phyloP scores from a whole-genome alignment of 2,888 invertebrate species.

The Nomada fucata region DNA sequence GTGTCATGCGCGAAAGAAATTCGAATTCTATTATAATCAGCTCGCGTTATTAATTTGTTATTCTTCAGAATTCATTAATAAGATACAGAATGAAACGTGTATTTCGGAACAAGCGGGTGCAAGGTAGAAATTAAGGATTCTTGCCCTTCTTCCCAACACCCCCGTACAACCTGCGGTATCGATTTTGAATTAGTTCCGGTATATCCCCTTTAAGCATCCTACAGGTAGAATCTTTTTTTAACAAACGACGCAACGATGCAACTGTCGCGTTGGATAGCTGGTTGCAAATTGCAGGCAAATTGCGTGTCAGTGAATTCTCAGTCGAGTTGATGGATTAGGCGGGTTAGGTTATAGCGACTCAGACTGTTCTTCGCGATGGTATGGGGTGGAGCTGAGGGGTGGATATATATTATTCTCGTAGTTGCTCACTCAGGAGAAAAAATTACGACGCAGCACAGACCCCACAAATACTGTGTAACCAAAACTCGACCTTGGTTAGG shows the following conservation, averaged over 20 bases:
- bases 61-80: no score
- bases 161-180: slow-evolving; percentile 22
- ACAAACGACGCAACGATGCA: slow-evolving; percentile 32
- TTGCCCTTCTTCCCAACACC: background rate
- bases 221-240: slow-evolving; percentile 52
- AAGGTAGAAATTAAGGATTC: background rate
- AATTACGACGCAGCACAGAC: background rate
- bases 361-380: background rate
- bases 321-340: slow-evolving; percentile 10
- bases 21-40: no score
- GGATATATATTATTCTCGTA: background rate
- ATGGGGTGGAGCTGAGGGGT: background rate
- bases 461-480: background rate
- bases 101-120: no score
- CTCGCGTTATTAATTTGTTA: no score
- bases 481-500: background rate
- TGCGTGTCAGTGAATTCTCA: slow-evolving; percentile 22
- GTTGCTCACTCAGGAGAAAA: background rate
- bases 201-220: slow-evolving; percentile 54
- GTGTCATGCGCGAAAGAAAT: no score
- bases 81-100: background rate
- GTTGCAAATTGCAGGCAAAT: slow-evolving; percentile 31
- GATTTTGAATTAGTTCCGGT: slow-evolving; percentile 52
- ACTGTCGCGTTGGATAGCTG: background rate
- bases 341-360: background rate